Base-by-base conservation (phyloP, 2,113 vertebrate species). In the Abramis brama region DNA sequence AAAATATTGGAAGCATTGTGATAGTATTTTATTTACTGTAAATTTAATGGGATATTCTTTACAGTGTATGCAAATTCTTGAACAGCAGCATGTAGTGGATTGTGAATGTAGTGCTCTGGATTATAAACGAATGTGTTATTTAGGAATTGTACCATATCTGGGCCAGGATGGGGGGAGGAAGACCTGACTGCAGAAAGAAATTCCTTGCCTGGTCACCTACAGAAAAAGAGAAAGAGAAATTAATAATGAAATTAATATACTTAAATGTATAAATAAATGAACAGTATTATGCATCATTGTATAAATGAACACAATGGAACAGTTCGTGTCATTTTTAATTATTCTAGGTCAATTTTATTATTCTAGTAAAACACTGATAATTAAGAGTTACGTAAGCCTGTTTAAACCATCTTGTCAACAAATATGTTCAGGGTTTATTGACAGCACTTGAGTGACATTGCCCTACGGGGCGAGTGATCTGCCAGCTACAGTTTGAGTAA, bases 111-210 rank as follows among this genome's bases (percentile, higher is more conserved):
- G 64, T 25, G 47, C 4, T 9, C 68, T 77, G 25, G 5, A 55
- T 86, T 80, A 68, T 17, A 47, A 50, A 84, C 39, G 4, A 73
- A 25, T 62, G 33, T 60, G 30, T 17, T 6, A 30, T 83, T 71
- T 2, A 70, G 39, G 21, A 30, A 36, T 27, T 86, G 95, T 95
- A 99, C 98, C 98, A 99, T 95, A 99, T 99, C 91, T 99, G 98
- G 92, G 98, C 98, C 90, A 99, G 94, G 91, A 99, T 95, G n/a
- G 97, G 96, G 12, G 97, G 96, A 90, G 97, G 97, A 92, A 99
- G 95, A 71, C 98, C 97, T 86, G 98, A 99, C 25, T 99, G 98
- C 86, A 99, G 96, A 93, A 99, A 99, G 91, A 99, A 99, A 93
- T 97, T 99, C 91, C 96, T 97, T 87, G 98, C 98, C 96, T 99